Evolutionary conservation across 2,888 invertebrate species (phyloP).

Genomic region (Nycteola revayana): DNA sequence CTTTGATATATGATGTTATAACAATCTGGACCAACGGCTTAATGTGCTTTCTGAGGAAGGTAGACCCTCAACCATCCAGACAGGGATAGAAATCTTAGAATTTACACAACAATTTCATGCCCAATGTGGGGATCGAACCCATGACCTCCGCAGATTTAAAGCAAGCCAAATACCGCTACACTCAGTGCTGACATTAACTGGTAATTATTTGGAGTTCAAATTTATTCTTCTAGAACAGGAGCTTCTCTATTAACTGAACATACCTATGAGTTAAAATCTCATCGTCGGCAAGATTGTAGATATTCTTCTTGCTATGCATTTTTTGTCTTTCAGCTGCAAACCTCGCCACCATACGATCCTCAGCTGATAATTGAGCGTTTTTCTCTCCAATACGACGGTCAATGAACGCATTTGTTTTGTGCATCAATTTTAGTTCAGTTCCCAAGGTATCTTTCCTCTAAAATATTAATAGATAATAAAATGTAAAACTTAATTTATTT

Average conservation of each 20-base stretch:
- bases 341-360: constrained; percentile 91
- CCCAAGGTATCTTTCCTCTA: constrained; percentile 93
- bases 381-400: constrained; percentile 95
- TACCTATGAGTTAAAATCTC: constrained; percentile 93
- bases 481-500: too few relatives aligned
- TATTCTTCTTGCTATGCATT: constrained; percentile 84
- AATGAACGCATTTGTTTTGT: constrained; percentile 92
- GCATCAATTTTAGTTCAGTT: constrained; percentile 90
- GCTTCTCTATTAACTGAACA: neutral
- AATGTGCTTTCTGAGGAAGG: too few relatives aligned
- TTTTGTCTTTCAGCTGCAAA: constrained; percentile 90
- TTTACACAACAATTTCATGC: too few relatives aligned
- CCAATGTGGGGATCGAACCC: too few relatives aligned
- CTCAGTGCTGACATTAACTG: too few relatives aligned
- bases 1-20: too few relatives aligned
- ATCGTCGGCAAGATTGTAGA: constrained; percentile 94
- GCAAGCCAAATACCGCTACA: too few relatives aligned
- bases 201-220: neutral
- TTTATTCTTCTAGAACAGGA: neutral
- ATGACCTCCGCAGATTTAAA: too few relatives aligned
- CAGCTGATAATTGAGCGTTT: constrained; percentile 84
- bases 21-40: too few relatives aligned
- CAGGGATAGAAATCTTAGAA: too few relatives aligned
- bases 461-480: too few relatives aligned
- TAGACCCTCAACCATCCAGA: too few relatives aligned